A percentile compares a stretch with the other conserved stretches of the same genome.
Conservation (phyloP, 2,888 invertebrate genomes). For the Capitulum mitella region DNA sequence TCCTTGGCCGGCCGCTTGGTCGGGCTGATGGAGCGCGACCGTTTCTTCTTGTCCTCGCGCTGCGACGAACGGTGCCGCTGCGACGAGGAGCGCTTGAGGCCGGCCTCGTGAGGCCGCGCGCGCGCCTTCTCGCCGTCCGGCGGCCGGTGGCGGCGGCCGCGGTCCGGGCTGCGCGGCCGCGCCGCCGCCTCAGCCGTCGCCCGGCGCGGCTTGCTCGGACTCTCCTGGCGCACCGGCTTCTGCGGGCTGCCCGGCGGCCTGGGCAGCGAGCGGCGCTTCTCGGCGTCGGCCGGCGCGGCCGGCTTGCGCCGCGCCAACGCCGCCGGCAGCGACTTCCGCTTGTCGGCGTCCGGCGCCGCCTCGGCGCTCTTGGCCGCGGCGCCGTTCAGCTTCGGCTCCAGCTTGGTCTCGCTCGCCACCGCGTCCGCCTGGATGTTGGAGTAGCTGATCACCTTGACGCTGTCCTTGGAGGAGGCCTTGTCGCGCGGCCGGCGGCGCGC, state of each 20-base stretch:
- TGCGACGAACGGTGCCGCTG: background rate
- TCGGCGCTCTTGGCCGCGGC: background rate
- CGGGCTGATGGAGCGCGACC: slow-evolving; percentile 10
- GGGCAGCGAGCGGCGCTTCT: slow-evolving; percentile 11
- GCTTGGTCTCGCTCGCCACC: background rate
- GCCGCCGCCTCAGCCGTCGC: background rate
- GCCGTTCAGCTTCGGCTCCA: background rate
- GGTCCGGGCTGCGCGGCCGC: background rate
- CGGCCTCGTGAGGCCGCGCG: background rate
- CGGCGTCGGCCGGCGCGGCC: background rate
- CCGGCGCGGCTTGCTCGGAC: background rate
- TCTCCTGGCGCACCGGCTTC: background rate
- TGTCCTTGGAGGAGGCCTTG: background rate
- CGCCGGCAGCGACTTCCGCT: slow-evolving; percentile 9
- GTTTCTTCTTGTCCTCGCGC: slow-evolving; percentile 2
- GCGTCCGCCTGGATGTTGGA: background rate
- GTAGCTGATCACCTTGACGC: slow-evolving; percentile 19
- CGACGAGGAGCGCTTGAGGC: background rate
- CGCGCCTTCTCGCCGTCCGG: background rate
- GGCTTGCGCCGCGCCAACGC: background rate
- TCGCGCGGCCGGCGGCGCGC: background rate
- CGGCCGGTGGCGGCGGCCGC: background rate
- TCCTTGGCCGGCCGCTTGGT: background rate
- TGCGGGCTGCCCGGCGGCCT: background rate
- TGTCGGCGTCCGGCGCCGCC: background rate